These are phyloP conservation scores for Musca vetustissima DNA, from an alignment of 1,140 invertebrate genomes.

Conservation along the genomic window DNA sequence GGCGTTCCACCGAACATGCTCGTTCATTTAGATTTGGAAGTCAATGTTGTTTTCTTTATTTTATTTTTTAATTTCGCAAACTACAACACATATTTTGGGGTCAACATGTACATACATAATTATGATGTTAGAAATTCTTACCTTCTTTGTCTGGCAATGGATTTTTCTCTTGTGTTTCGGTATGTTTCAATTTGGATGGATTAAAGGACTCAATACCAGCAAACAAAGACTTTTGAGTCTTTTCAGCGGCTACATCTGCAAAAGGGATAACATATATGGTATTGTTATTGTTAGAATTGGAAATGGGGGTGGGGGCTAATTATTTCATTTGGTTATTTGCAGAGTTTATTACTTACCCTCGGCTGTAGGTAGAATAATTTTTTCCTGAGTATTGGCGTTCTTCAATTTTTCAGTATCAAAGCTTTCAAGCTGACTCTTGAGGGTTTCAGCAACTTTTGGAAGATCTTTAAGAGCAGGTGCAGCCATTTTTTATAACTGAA, in stretches of 20 bases:
- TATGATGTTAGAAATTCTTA: conserved; percentile 57
- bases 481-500: conserved; percentile 44
- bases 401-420: conserved; percentile 83
- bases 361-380: conserved; percentile 82
- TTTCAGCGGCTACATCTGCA: conserved; percentile 84
- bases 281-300: too few species aligned
- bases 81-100: background rate
- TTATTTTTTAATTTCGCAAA: too few species aligned
- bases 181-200: conserved; percentile 82
- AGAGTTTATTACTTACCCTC: conserved; percentile 76
- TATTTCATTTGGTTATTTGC: too few species aligned
- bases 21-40: too few species aligned
- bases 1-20: too few species aligned
- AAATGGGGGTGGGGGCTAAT: too few species aligned
- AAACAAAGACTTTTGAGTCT: conserved; percentile 81
- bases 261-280: conserved; percentile 40
- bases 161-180: conserved; percentile 91
- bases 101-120: background rate
- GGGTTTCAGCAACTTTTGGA: conserved; percentile 82
- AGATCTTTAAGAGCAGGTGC: conserved; percentile 80
- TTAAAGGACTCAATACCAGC: conserved; percentile 85
- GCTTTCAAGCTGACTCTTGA: conserved; percentile 84
- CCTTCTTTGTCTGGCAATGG: conserved; percentile 92
- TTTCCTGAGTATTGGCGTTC: conserved; percentile 82
- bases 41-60: too few species aligned